Evolutionary conservation across 2,113 vertebrate species (phyloP).

Genomic region (Lophura nycthemera): DNA sequence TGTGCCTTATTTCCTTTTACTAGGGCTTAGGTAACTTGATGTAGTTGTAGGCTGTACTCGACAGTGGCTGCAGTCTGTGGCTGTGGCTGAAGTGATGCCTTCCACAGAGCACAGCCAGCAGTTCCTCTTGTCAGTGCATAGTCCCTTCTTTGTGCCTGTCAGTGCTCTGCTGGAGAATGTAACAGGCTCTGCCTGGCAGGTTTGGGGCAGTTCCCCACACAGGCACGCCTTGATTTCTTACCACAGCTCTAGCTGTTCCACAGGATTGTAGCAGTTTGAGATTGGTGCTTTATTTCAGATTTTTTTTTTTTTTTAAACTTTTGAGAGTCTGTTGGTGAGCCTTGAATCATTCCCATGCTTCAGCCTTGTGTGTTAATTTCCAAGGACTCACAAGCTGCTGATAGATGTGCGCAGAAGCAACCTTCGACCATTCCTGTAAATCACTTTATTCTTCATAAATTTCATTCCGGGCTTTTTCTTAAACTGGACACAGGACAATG

Average conservation of each 20-base stretch:
- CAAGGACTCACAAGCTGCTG: neutral
- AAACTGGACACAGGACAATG: conserved; percentile 59
- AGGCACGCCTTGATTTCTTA: neutral
- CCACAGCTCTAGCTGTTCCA: neutral
- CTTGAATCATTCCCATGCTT: neutral
- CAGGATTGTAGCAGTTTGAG: neutral
- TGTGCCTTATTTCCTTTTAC: neutral
- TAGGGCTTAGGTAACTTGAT: neutral
- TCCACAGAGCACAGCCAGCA: neutral
- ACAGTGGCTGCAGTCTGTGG: neutral
- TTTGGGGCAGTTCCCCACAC: neutral
- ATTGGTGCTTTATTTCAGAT: neutral
- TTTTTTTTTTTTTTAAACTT: neutral
- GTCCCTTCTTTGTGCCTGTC: neutral
- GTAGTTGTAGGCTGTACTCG: neutral
- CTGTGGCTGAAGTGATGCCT: fast-evolving
- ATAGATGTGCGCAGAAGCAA: neutral
- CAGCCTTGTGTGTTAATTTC: neutral
- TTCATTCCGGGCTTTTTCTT: conserved; percentile 47
- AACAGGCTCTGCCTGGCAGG: neutral
- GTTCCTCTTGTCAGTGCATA: neutral
- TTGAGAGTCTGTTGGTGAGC: neutral
- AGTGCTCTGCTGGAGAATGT: neutral
- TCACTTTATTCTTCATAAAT: conserved; percentile 5
- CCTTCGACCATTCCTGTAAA: conserved; percentile 41